Conservation (phyloP, 2,888 invertebrate genomes). For the Drosophila emarginata region DNA sequence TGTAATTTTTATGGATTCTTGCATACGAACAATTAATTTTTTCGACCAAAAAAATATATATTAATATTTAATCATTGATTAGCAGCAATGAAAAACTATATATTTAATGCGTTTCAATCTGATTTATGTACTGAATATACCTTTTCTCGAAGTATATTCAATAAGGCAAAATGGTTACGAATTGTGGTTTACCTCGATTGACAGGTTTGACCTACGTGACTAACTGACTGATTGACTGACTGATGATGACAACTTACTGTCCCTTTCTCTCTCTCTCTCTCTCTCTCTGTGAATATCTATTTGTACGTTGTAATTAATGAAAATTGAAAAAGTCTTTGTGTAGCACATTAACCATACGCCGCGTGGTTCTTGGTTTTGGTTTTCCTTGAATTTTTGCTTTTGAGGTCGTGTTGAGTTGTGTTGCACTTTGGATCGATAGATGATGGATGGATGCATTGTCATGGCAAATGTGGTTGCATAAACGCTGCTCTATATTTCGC, state of each 20-base stretch:
- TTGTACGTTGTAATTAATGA: conserved; percentile 55
- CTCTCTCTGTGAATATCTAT: not conserved
- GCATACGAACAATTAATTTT: too few species aligned
- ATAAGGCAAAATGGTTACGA: conserved; percentile 24
- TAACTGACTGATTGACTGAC: conserved; percentile 9
- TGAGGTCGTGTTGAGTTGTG: not conserved
- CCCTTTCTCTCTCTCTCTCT: not conserved
- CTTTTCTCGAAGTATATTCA: not conserved
- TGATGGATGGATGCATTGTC: conserved; percentile 51
- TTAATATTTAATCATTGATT: too few species aligned
- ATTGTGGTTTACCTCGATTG: conserved; percentile 29
- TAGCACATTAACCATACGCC: conserved; percentile 69
- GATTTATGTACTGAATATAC: not conserved
- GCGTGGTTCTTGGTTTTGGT: conserved; percentile 20
- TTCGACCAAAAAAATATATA: too few species aligned
- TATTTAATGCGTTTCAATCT: too few species aligned
- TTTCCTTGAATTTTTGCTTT: conserved; percentile 18
- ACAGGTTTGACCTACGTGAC: conserved; percentile 41
- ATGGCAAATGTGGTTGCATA: conserved; percentile 59
- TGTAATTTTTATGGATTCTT: too few species aligned
- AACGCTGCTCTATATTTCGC: conserved; percentile 74
- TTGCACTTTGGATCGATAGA: conserved; percentile 37
- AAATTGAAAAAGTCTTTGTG: conserved; percentile 51
- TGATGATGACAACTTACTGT: not conserved
- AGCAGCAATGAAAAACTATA: too few species aligned